These are phyloP conservation scores for Cirrhinus mrigala DNA, from an alignment of 2,797 vertebrate genomes.

Conservation along the genomic window DNA sequence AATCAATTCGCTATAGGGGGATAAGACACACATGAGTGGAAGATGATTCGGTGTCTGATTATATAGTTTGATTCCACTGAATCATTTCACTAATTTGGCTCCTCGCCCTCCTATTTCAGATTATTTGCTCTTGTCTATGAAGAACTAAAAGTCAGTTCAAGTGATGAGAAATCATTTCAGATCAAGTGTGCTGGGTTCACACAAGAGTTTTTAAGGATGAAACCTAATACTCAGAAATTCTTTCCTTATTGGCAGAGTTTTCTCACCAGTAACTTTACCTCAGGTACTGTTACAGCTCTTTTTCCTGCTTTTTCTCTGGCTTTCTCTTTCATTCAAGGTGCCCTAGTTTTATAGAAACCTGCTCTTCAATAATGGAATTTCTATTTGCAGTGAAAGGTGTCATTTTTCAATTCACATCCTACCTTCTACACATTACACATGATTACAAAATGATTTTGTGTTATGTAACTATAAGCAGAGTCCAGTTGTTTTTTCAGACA, in stretches of 20 bases:
- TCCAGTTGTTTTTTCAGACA: neutral
- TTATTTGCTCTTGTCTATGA: slow-evolving; percentile 1
- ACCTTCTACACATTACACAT: slow-evolving; percentile 14
- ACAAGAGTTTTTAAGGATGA: slow-evolving; percentile 16
- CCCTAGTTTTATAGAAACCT: slow-evolving; percentile 37
- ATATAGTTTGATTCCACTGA: slow-evolving; percentile 11
- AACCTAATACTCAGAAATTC: slow-evolving; percentile 33
- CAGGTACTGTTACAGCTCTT: slow-evolving; percentile 28
- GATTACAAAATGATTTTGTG: slow-evolving; percentile 6
- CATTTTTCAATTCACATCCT: slow-evolving; percentile 34
- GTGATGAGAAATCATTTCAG: slow-evolving; percentile 1
- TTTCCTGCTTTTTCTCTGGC: slow-evolving; percentile 26
- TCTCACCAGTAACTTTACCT: slow-evolving; percentile 40
- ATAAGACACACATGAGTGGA: slow-evolving; percentile 13
- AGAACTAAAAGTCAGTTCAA: slow-evolving; percentile 10
- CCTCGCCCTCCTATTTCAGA: neutral
- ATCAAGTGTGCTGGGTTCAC: slow-evolving; percentile 20
- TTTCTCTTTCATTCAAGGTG: slow-evolving; percentile 35
- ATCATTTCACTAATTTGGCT: neutral
- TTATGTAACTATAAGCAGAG: neutral
- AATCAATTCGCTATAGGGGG: neutral
- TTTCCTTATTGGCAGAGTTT: slow-evolving; percentile 39
- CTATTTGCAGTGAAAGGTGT: slow-evolving; percentile 34
- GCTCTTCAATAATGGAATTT: slow-evolving; percentile 28
- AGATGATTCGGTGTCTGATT: slow-evolving; percentile 28